Evolutionary conservation across 2,888 invertebrate species (phyloP).

Genomic region (Cecidostiba fungosa): DNA sequence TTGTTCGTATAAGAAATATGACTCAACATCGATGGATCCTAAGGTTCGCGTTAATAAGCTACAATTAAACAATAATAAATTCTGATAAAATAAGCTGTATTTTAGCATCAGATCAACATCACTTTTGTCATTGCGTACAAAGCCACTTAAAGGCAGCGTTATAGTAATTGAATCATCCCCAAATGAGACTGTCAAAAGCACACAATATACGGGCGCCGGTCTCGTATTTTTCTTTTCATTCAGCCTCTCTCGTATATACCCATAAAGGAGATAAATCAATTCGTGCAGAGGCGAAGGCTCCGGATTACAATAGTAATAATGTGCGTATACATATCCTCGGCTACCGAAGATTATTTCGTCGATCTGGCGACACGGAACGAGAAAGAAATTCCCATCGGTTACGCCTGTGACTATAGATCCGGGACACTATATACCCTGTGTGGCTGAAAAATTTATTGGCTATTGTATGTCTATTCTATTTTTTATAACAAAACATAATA

Average conservation of each 20-base stretch:
- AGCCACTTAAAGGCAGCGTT: background rate
- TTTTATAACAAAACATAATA: too few relatives aligned
- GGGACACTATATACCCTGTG: background rate
- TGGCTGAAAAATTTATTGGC: constrained; percentile 72
- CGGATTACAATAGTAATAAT: background rate
- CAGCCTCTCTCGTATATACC: background rate
- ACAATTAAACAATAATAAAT: too few relatives aligned
- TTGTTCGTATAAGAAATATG: background rate
- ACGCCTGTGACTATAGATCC: background rate
- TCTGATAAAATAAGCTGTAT: background rate
- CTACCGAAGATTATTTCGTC: constrained; percentile 67
- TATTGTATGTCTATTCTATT: too few relatives aligned
- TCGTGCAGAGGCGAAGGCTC: background rate
- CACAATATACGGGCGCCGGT: constrained; percentile 14
- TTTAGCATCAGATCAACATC: background rate
- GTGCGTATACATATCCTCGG: constrained; percentile 53
- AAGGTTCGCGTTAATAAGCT: too few relatives aligned
- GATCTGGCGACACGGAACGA: constrained; percentile 52
- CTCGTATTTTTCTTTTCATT: constrained; percentile 50
- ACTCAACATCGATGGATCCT: too few relatives aligned
- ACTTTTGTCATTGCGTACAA: background rate
- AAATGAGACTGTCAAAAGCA: constrained; percentile 15
- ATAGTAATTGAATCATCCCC: constrained; percentile 36
- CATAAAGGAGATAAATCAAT: constrained; percentile 56
- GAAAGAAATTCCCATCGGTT: constrained; percentile 65